Base-by-base conservation (phyloP, 2,797 vertebrate species). In the Sebastes baramenuke region DNA sequence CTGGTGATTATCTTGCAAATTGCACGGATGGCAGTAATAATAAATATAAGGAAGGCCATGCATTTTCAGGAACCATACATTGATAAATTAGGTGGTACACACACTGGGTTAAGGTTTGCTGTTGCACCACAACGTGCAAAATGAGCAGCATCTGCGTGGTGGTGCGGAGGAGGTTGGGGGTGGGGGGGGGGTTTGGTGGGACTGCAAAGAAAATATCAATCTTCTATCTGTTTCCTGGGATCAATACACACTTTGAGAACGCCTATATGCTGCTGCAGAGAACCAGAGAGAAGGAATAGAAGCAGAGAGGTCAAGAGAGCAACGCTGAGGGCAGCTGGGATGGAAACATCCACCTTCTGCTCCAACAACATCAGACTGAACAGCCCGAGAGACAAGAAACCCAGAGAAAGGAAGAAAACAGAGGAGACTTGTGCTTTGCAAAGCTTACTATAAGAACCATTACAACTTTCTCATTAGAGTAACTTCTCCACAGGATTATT, bases 171-270 rank as follows among this genome's bases (percentile, higher is more conserved):
- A 38, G 36, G 36, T 5, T 38, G 36, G 36, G 0, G n/a, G 13
- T 6, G 67, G 2, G 16, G 7, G 22, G 25, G 32, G 54, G 14
- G 20, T 2, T 36, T 22, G 54, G 18, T n/a, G 20, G 54, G 54
- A 60, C 8, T 34, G 22, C 30, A 67, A 75, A 73, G 62, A 83
- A 88, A 85, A 83, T 83, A 86, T 83, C 66, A 60, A 89, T 90
- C 82, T 79, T 82, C 72, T 72, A 61, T 90, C 72, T 12, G 67
- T 76, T 92, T 81, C 69, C 72, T 70, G 24, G 54, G 72, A 91
- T 93, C 92, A 82, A 93, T 91, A 83, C 65, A 30, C 67, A 29
- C 62, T 86, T 78, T 84, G 77, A 72, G 61, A 75, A 42, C 3
- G 27, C 59, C 61, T 46, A 18, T 65, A 27, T 52, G 32, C 9